Base-by-base conservation (phyloP, 2,888 invertebrate genomes). In the Barypeithes pellucidus region DNA sequence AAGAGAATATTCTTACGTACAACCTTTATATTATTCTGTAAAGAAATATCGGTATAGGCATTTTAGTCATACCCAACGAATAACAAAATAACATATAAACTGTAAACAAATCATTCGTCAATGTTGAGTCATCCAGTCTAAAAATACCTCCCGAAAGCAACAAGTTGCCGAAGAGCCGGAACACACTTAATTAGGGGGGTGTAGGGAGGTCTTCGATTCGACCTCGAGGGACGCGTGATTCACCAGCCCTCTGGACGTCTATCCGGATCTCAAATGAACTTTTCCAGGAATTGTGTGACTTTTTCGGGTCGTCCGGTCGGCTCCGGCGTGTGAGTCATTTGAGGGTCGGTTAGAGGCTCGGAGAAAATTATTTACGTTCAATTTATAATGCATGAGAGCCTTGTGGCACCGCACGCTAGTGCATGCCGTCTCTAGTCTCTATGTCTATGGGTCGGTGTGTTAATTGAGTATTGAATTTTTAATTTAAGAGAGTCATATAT, bases 81-180 rank as follows among this genome's bases (percentile, higher is more conserved):
- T 18, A 3, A 4, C n/a, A n/a, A n/a, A n/a, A n/a, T n/a, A 8
- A 7, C 24, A 39, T 39, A n/a, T n/a, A 39, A 47, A 18, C 11
- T 18, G 47, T 47, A 52, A 47, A 52, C 52, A 5, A 4, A 29
- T 52, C 12, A 22, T 18, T 16, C 9, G 16, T 11, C 22, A 24
- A 52, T 5, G 54, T 57, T 57, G 54, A 57, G 33, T 57, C 54
- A 57, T 33, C 54, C 33, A 57, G 18, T 14, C 54, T 57, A 57
- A 57, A 57, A 57, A 57, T 57, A 57, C 18, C 16, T 57, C 33
- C 0, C 29, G 29, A 29, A 12, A 57, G 33, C 54, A 57, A 57
- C 54, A 57, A 9, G 54, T 57, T 4, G 50, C 22, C n/a, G 9
- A 8, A 18, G 5, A 57, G 14, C 16, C 33, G 33, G 4, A 57